A percentile compares a stretch with the other conserved stretches of the same genome.
phyloP scores from a whole-genome alignment of 1,140 invertebrate genomes.

The Planococcus citri region DNA sequence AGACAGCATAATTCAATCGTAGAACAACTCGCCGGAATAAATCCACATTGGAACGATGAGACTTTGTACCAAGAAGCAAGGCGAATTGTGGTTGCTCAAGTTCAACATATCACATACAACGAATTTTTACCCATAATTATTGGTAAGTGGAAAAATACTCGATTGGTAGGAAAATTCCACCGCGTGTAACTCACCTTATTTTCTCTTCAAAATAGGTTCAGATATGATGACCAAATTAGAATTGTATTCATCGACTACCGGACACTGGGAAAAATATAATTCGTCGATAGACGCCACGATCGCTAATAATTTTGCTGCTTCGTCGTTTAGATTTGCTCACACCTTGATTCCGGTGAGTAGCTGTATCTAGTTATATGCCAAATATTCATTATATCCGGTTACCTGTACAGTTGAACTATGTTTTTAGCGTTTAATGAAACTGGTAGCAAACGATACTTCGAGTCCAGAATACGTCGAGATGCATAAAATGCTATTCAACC shows the following conservation, averaged over 20 bases:
- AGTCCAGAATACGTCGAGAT: constrained; percentile 55
- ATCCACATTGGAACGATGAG: constrained; percentile 76
- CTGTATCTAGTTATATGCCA: not conserved
- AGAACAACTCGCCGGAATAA: constrained; percentile 43
- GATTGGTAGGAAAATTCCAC: not conserved
- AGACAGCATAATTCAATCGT: constrained; percentile 76
- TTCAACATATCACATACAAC: constrained; percentile 79
- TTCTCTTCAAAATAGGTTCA: no score
- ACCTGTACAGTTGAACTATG: not conserved
- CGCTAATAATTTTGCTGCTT: constrained; percentile 80
- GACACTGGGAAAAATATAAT: constrained; percentile 56
- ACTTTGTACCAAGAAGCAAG: constrained; percentile 62
- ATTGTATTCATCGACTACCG: constrained; percentile 44
- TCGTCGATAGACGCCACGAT: constrained; percentile 61
- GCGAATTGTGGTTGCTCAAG: constrained; percentile 63
- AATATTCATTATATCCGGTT: no score
- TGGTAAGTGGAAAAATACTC: constrained; percentile 39
- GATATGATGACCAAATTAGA: constrained; percentile 42
- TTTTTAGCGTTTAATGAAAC: constrained; percentile 47
- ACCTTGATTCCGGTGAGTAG: constrained; percentile 53
- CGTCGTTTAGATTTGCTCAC: constrained; percentile 85
- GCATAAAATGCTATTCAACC: constrained; percentile 70
- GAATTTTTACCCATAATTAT: constrained; percentile 74
- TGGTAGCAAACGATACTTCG: constrained; percentile 42
- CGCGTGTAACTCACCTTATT: no score